Conservation (phyloP, 2,113 vertebrate genomes). For the Myrmophylax atrothorax region DNA sequence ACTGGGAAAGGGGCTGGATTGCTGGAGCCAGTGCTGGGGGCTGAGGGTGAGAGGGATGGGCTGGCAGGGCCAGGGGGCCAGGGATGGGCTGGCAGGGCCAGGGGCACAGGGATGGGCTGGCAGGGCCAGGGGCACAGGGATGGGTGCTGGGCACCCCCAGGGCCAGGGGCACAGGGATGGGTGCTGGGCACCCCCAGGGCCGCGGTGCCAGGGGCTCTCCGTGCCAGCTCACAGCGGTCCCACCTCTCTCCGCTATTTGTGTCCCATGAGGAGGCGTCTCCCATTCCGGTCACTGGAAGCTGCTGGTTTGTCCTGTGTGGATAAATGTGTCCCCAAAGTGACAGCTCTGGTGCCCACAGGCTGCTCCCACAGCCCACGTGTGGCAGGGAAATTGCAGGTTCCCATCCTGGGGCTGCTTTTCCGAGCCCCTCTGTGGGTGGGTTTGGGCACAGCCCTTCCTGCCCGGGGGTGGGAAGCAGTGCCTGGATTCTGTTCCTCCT, state of each 20-base stretch:
- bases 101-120: neutral
- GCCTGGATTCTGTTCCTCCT: neutral
- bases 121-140: neutral
- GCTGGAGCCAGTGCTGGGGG: neutral
- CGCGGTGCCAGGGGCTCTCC: neutral
- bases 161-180: no score
- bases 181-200: neutral
- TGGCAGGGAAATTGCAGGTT: slow-evolving; percentile 25
- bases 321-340: neutral
- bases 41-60: neutral
- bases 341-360: neutral
- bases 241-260: neutral
- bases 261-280: neutral
- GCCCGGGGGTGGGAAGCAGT: neutral
- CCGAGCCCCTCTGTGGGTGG: rapidly evolving
- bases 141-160: neutral
- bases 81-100: neutral
- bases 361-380: neutral
- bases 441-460: neutral
- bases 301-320: neutral
- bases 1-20: neutral
- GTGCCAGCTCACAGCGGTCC: rapidly evolving
- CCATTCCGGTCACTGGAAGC: neutral
- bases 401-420: neutral
- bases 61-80: no score